These are phyloP conservation scores for Epirrita christyi DNA, from an alignment of 2,888 invertebrate species.

Conservation along the genomic window DNA sequence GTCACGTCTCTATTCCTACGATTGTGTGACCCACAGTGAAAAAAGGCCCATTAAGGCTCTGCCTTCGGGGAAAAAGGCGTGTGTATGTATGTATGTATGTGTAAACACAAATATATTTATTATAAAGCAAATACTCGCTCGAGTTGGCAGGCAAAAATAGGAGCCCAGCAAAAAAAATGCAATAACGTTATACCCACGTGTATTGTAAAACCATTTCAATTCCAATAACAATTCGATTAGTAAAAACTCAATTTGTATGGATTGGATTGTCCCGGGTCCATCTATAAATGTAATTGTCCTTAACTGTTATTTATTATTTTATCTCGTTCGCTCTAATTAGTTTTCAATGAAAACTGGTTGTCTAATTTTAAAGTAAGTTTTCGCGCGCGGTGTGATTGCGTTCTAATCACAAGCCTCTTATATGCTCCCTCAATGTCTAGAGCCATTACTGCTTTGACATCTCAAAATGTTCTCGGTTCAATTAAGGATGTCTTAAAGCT, in stretches of 20 bases:
- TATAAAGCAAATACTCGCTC: neutral
- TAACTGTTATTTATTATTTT: slow-evolving; percentile 14
- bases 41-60: too few relatives aligned
- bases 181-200: slow-evolving; percentile 13
- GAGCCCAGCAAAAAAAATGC: slow-evolving; percentile 5
- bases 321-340: neutral
- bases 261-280: neutral
- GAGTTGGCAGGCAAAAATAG: slow-evolving; percentile 3
- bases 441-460: slow-evolving; percentile 52
- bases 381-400: slow-evolving; percentile 21
- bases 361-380: neutral
- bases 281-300: slow-evolving; percentile 10
- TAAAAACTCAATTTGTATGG: slow-evolving; percentile 17
- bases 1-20: too few relatives aligned
- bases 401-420: slow-evolving; percentile 51
- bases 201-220: slow-evolving; percentile 15
- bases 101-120: neutral
- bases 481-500: slow-evolving; percentile 51
- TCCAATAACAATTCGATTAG: slow-evolving; percentile 15
- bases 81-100: too few relatives aligned
- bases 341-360: neutral
- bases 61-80: too few relatives aligned
- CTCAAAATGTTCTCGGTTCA: slow-evolving; percentile 50
- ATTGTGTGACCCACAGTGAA: too few relatives aligned
- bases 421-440: slow-evolving; percentile 50